Evolutionary conservation across 2,797 vertebrate genomes (phyloP), one percentile per base, ranked within the genome.

Genomic region (Sciurus carolinensis): DNA sequence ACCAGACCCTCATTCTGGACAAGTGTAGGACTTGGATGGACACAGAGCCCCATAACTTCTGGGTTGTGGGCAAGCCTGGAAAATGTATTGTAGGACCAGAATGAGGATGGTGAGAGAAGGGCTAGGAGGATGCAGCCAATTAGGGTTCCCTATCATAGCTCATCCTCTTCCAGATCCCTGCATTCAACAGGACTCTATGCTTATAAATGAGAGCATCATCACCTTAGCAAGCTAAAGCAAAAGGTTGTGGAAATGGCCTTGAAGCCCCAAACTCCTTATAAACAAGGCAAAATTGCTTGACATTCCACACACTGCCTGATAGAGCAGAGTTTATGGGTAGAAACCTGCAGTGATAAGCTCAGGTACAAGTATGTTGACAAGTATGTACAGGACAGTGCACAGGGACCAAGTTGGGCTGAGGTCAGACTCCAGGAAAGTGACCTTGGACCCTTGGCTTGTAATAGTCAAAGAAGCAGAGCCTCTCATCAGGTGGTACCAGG

Each of bases 231-330:
- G 44, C 72, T 42, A 14, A 71, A 76, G 47, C 33, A 47, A 83
- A 93, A 75, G 15, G 5, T 20, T 20, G 7, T 33, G 30, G n/a
- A 90, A 77, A 64, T 42, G 42, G 8, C 50, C 77, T 76, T 1
- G 24, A 12, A 24, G 26, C 11, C 39, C 22, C 22, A 66, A 54
- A 81, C 62, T 84, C n/a, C 57, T n/a, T 13, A 12, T 36, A 83
- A 96, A 92, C 52, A 94, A 72, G 28, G 67, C 3, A 81, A 91
- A 92, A 71, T 18, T 39, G 30, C 42, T 59, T 30, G 42, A 66
- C 2, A 4, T 54, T 36, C 47, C 66, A 86, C 33, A 30, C 11
- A 10, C 36, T 2, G 36, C 71, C 59, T 62, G 10, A 42, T 26
- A 6, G 52, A 67, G 24, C 54, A 54, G 24, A 9, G 36, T 18